phyloP scores from a whole-genome alignment of 2,888 invertebrate genomes.

The Schrankia costaestrigalis region DNA sequence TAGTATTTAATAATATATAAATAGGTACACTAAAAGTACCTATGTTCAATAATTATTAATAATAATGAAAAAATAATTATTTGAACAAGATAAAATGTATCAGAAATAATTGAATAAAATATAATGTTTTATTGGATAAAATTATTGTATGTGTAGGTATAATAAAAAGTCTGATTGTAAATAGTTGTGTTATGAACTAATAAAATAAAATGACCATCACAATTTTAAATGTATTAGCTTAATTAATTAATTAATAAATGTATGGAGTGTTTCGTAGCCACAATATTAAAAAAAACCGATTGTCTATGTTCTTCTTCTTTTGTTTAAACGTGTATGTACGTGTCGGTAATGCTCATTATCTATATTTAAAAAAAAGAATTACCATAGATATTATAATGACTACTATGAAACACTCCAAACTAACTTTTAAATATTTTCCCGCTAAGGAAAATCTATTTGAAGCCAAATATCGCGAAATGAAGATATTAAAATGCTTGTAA shows the following conservation, averaged over 20 bases:
- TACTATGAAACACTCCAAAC: conserved; percentile 39
- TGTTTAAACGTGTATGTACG: too few species aligned
- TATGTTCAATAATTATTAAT: conserved; percentile 19
- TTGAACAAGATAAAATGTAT: conserved; percentile 16
- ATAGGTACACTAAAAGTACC: conserved; percentile 20
- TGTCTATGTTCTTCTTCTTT: too few species aligned
- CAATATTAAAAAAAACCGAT: too few species aligned
- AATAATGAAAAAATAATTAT: conserved; percentile 17
- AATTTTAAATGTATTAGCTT: conserved; percentile 46
- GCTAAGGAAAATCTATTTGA: conserved; percentile 48
- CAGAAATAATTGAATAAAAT: conserved; percentile 10
- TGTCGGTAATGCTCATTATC: too few species aligned
- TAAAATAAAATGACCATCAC: conserved; percentile 49
- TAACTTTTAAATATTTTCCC: conserved; percentile 36
- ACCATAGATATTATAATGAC: background rate
- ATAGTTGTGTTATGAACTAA: conserved; percentile 45
- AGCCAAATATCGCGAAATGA: conserved; percentile 73
- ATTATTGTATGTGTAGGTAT: conserved; percentile 33
- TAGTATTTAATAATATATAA: conserved; percentile 51
- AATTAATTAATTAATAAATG: conserved; percentile 27
- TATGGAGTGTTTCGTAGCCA: conserved; percentile 33
- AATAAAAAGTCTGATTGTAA: conserved; percentile 72
- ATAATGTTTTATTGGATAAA: conserved; percentile 28
- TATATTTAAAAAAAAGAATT: too few species aligned
- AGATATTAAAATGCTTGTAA: conserved; percentile 49